Percentiles rank a stretch among this genome's conserved stretches.
These are phyloP conservation scores for Hestina assimilis DNA, from an alignment of 1,140 invertebrate species.

Conservation along the genomic window DNA sequence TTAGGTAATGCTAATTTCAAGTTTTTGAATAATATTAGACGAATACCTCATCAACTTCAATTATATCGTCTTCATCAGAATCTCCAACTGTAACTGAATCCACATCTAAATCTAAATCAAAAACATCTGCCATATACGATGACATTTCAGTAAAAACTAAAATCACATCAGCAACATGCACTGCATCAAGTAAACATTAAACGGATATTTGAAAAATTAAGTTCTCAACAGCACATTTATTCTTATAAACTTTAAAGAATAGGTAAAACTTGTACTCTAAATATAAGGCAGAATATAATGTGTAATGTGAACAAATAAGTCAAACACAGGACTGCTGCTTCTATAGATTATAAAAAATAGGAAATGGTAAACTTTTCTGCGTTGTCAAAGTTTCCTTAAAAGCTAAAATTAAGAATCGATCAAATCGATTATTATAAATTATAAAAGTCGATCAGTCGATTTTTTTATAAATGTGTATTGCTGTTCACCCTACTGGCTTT, in stretches of 20 bases:
- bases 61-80: constrained; percentile 91
- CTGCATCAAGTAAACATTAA: constrained; percentile 6
- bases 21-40: constrained; percentile 18
- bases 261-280: background rate
- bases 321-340: constrained; percentile 31
- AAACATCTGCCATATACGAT: constrained; percentile 88
- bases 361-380: background rate
- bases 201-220: background rate
- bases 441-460: no score
- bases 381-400: background rate
- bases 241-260: background rate
- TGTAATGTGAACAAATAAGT: constrained; percentile 40
- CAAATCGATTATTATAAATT: no score
- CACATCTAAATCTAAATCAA: constrained; percentile 92
- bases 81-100: constrained; percentile 82
- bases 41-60: constrained; percentile 89
- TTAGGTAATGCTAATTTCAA: constrained; percentile 41
- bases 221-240: background rate
- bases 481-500: no score
- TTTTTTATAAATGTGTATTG: no score
- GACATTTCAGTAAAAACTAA: constrained; percentile 75
- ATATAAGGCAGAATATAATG: constrained; percentile 13
- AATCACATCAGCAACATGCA: constrained; percentile 67
- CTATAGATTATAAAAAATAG: constrained; percentile 3
- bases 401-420: no score